Evolutionary conservation across 53 echinoderm and acorn worm genomes (phyloP), one percentile per base, ranked within the genome.

Genomic region (Hippasteria phrygiana): DNA sequence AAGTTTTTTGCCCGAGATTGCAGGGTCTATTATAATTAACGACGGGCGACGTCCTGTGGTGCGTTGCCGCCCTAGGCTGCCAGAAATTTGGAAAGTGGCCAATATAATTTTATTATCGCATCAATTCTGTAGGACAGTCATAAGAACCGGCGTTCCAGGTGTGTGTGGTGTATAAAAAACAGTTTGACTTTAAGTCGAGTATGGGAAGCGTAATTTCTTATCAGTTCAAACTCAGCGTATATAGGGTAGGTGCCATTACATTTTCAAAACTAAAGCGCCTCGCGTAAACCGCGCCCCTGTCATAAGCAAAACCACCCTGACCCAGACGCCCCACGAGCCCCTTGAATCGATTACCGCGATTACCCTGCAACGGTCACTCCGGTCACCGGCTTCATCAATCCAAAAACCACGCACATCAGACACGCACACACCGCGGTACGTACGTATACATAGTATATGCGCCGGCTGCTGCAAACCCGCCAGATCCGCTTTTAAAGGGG

Each of bases 331-430:
- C 50, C 70, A 71, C 85, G 69, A 85, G 38, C 46, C 50, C 55
- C 85, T 50, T 85, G 20, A 71, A 85, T 17, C 36, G 70, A 71
- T 70, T 66, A 66, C n/a, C 67, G 65, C 67, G 64, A 83, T 83
- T 70, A 85, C 85, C 36, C n/a, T 34, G 71, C 85, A 70, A 51
- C 71, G 85, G 85, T 70, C 85, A 85, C 51, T 50, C 48, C 85
- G 85, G 85, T 85, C 71, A 85, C 85, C 71, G 45, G 36, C 71
- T 51, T 37, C 48, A 71, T 71, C 69, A 71, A 37, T 69, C 50
- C 26, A 85, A 71, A 69, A 14, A 45, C 65, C 82, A 37, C 40
- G 34, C 36, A 11, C 4, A 34, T 13, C n/a, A n/a, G 24, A 71
- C 85, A 53, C 85, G 71, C 26, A 37, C 85, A 71, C 31, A n/a